A percentile compares a stretch with the other conserved stretches of the same genome.
Conservation (phyloP, 2,113 vertebrate species). For the Periophthalmus modestus region DNA sequence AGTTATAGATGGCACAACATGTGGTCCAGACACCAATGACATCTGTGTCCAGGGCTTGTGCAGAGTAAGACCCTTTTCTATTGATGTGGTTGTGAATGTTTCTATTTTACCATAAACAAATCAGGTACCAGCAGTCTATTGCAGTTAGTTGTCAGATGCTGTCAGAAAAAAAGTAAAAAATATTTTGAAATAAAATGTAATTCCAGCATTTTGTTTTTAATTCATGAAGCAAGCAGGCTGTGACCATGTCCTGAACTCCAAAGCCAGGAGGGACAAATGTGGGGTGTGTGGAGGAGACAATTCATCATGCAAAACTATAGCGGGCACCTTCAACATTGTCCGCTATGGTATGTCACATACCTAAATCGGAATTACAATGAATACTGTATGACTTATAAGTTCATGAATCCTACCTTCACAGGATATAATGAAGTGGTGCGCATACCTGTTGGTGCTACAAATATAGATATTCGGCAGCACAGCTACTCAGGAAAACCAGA, state of each 20-base stretch:
- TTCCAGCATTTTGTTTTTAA: slow-evolving; percentile 8
- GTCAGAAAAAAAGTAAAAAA: background rate
- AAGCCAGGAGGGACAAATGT: slow-evolving; percentile 97
- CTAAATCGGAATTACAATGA: background rate
- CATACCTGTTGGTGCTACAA: slow-evolving; percentile 96
- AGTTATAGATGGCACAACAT: slow-evolving; percentile 94
- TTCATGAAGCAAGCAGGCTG: slow-evolving; percentile 95
- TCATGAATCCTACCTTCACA: slow-evolving; percentile 48
- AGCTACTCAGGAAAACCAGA: slow-evolving; percentile 97
- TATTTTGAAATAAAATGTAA: background rate
- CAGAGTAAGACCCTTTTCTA: slow-evolving; percentile 78
- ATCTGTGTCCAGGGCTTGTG: slow-evolving; percentile 98
- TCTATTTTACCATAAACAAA: background rate
- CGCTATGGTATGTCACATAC: slow-evolving; percentile 85
- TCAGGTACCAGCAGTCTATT: background rate
- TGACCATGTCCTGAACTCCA: slow-evolving; percentile 97
- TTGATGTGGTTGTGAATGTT: background rate
- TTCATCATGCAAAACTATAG: slow-evolving; percentile 95
- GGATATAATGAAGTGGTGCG: slow-evolving; percentile 95
- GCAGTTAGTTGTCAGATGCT: background rate
- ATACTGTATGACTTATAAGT: background rate
- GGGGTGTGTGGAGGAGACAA: slow-evolving; percentile 98
- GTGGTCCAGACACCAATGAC: slow-evolving; percentile 94
- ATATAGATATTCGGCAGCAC: slow-evolving; percentile 96
- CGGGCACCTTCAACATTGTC: slow-evolving; percentile 92